Conservation (phyloP, 2,888 invertebrate species). For the Gymnoscelis rufifasciata region DNA sequence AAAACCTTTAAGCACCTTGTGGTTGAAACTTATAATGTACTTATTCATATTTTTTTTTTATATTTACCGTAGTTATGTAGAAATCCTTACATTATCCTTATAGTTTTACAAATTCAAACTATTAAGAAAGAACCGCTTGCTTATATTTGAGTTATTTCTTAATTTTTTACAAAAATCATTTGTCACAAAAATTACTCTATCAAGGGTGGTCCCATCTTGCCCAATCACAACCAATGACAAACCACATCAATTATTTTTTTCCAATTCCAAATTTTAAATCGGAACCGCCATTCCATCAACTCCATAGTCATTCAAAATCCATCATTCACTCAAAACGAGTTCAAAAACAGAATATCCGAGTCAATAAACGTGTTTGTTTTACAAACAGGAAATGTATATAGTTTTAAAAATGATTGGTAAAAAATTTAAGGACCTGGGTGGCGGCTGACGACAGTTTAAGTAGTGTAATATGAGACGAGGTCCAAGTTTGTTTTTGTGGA, state of each 20-base stretch:
- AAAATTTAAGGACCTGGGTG: conserved; percentile 68
- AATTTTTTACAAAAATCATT: too few relatives aligned
- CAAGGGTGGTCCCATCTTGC: conserved; percentile 28
- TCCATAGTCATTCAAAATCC: conserved; percentile 66
- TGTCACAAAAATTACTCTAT: conserved; percentile 4
- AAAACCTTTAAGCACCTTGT: too few relatives aligned
- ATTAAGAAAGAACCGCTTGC: too few relatives aligned
- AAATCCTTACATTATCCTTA: too few relatives aligned
- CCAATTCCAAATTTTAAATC: conserved; percentile 29
- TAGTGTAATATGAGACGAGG: conserved; percentile 67
- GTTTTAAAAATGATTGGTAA: conserved; percentile 65
- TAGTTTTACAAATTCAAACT: too few relatives aligned
- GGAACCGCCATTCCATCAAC: conserved; percentile 57
- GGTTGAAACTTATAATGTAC: too few relatives aligned
- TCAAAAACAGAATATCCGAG: conserved; percentile 60
- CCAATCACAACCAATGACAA: conserved; percentile 19
- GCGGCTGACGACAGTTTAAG: conserved; percentile 76
- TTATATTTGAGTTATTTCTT: too few relatives aligned
- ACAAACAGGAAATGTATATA: conserved; percentile 76
- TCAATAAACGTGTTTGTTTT: conserved; percentile 77
- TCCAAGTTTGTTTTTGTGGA: conserved; percentile 65
- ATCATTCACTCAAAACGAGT: conserved; percentile 73
- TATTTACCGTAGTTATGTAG: too few relatives aligned
- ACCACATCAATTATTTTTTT: conserved; percentile 19
- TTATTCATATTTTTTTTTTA: too few relatives aligned